Evolutionary conservation across 2,888 invertebrate genomes (phyloP), one percentile per base, ranked within the genome.

Genomic region (Ichneumon xanthorius): DNA sequence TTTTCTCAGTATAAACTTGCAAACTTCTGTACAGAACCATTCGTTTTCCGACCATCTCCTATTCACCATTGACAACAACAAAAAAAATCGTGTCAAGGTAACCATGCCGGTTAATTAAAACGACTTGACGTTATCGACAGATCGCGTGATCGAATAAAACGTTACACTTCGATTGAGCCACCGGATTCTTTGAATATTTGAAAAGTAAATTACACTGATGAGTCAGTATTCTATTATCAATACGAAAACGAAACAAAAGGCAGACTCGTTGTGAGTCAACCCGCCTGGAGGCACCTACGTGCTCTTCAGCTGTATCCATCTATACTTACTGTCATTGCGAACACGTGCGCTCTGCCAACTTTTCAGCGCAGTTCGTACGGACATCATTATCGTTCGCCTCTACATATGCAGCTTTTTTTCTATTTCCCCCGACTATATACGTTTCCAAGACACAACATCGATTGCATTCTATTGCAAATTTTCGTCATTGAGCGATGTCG

Each of bases 191-290:
- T 33, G 50, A 30, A 50, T 50, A 50, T 70, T 26, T 3, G 30
- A 50, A 70, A 50, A 70, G 33, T 30, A 30, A 50, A 70, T 30
- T 30, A 33, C 9, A 14, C 2, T 33, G 37, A 72, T 72, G 72
- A 72, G n/a, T 72, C 72, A 72, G 37, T 26, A 22, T 0, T 4
- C 14, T 22, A n/a, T 37, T 55, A 33, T 9, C 37, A 16, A 19
- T 55, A 19, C 19, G 1, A 19, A 7, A 22, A n/a, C 6, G 37
- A 40, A 55, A 58, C 72, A 58, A 58, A 55, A 72, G 72, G 37
- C 55, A 30, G 37, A 58, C 40, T 55, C 22, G 72, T 30, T 37
- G 37, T 58, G 72, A 72, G 72, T 72, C 72, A 72, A 72, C 11
- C 55, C 37, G 22, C 72, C 40, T 30, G 33, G 26, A 30, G 16